These are phyloP conservation scores for Pseudomugil gertrudae DNA, from an alignment of 2,797 vertebrate genomes.

Conservation along the genomic window DNA sequence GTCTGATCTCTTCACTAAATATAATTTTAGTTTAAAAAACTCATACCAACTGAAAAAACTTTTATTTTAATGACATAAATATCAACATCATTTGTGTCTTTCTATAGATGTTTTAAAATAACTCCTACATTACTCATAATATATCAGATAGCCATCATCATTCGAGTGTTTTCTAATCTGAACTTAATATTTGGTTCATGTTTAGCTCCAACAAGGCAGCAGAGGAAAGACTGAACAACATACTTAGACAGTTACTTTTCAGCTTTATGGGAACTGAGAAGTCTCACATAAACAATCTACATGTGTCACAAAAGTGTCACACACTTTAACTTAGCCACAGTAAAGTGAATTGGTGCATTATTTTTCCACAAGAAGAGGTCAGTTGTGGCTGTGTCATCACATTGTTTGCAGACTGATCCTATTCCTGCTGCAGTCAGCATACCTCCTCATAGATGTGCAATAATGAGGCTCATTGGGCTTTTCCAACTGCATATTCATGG, in stretches of 20 bases:
- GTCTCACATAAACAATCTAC: conserved; percentile 10
- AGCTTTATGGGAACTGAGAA: conserved; percentile 18
- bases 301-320: conserved; percentile 38
- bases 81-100: too few relatives aligned
- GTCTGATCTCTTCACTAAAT: too few relatives aligned
- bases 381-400: conserved; percentile 61
- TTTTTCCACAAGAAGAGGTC: conserved; percentile 40
- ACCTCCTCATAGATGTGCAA: conserved; percentile 55
- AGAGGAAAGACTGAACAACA: conserved; percentile 8
- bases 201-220: conserved; percentile 4
- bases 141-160: neutral
- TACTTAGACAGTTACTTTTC: conserved; percentile 16
- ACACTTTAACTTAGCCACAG: conserved; percentile 24
- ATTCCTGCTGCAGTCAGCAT: conserved; percentile 67
- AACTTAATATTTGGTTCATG: neutral
- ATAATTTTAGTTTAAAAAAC: too few relatives aligned
- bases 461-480: conserved; percentile 39
- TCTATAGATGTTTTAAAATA: neutral
- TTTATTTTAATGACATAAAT: too few relatives aligned
- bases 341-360: conserved; percentile 42
- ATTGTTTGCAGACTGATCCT: conserved; percentile 49
- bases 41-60: too few relatives aligned
- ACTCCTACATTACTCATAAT: neutral
- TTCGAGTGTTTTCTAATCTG: neutral
- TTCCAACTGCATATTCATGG: conserved; percentile 39